Evolutionary conservation across 1,140 invertebrate genomes (phyloP).

Genomic region (Aleiodes sp.): DNA sequence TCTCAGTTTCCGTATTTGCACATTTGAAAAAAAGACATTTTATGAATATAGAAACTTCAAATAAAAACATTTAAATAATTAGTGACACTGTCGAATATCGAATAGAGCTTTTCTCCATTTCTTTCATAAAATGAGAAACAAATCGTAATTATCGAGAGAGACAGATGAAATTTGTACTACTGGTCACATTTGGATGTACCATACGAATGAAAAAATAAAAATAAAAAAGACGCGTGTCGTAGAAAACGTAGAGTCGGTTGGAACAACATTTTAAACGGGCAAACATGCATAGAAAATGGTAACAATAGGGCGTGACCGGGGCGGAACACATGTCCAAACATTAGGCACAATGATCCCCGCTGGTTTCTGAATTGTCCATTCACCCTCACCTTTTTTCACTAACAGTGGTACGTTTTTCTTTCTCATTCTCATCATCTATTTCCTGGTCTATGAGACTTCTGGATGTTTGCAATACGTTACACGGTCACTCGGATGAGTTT

Average conservation of each 20-base stretch:
- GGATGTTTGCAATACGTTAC: constrained; percentile 65
- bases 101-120: too few relatives aligned
- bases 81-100: too few relatives aligned
- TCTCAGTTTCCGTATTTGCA: background rate
- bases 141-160: too few relatives aligned
- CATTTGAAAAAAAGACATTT: too few relatives aligned
- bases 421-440: background rate
- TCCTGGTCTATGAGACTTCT: constrained; percentile 47
- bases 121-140: too few relatives aligned
- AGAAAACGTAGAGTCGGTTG: constrained; percentile 35
- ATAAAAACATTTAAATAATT: too few relatives aligned
- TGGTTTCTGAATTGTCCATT: constrained; percentile 53
- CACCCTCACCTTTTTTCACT: constrained; percentile 10
- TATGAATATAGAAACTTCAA: too few relatives aligned
- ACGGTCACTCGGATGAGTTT: constrained; percentile 53
- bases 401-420: background rate
- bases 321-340: constrained; percentile 68
- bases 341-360: constrained; percentile 60
- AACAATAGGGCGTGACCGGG: constrained; percentile 65
- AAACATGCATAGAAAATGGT: constrained; percentile 61
- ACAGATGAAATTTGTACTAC: background rate
- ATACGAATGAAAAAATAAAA: background rate
- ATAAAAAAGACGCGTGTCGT: constrained; percentile 32
- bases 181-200: background rate
- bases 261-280: constrained; percentile 62